Percentiles rank a stretch among this genome's conserved stretches.
These are phyloP conservation scores for Bothrops jararaca DNA, from an alignment of 2,113 vertebrate genomes.

Conservation along the genomic window DNA sequence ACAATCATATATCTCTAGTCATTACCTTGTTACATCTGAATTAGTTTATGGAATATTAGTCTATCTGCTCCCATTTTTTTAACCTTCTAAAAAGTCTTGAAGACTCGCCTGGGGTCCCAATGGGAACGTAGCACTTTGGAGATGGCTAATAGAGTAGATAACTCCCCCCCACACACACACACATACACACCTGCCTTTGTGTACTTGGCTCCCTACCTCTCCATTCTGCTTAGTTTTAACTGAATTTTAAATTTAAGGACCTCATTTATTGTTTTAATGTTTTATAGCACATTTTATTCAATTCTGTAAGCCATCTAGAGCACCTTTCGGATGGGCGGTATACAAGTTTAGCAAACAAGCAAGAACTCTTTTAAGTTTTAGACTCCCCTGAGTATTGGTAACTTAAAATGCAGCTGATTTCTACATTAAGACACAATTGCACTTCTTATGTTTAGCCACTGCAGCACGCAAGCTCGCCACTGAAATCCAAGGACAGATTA, in stretches of 20 bases:
- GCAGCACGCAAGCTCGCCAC: neutral
- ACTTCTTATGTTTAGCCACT: neutral
- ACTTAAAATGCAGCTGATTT: neutral
- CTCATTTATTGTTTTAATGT: neutral
- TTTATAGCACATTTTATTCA: neutral
- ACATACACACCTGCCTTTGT: neutral
- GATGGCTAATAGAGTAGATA: neutral
- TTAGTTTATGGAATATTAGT: neutral
- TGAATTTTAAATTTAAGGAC: neutral
- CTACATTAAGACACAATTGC: neutral
- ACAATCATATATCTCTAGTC: too few species aligned
- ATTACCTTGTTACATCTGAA: neutral
- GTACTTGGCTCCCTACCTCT: neutral
- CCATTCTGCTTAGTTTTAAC: neutral
- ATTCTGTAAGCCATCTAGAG: neutral
- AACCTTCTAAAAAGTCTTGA: neutral
- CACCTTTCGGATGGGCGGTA: neutral
- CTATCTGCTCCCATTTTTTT: neutral
- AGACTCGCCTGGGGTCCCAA: neutral
- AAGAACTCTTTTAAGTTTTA: neutral
- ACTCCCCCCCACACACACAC: too few species aligned
- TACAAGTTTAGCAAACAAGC: neutral
- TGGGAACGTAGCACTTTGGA: neutral
- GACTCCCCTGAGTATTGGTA: neutral
- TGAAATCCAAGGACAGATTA: neutral